These are phyloP conservation scores for Limnephilus lunatus DNA, from an alignment of 2,888 invertebrate species.

Conservation along the genomic window DNA sequence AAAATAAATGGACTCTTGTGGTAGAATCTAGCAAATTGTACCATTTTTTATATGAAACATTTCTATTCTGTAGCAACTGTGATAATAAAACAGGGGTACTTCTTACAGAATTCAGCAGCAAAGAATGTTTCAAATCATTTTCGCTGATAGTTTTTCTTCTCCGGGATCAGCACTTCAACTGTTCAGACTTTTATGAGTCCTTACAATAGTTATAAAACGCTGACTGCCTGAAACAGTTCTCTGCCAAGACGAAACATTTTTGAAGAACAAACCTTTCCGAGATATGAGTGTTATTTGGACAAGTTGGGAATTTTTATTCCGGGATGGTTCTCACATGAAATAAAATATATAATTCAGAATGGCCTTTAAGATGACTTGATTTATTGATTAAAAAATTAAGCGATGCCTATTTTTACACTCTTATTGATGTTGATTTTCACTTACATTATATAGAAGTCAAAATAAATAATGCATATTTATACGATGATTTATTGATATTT, in stretches of 20 bases:
- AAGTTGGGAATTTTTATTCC: background rate
- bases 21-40: background rate
- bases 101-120: background rate
- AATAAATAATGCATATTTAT: no score
- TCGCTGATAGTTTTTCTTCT: constrained; percentile 11
- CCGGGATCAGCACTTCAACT: background rate
- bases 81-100: background rate
- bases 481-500: no score
- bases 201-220: background rate
- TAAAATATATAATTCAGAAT: background rate
- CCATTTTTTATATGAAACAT: background rate
- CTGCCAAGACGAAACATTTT: background rate
- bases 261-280: background rate
- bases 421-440: no score
- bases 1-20: background rate
- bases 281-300: background rate
- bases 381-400: background rate
- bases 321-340: no score
- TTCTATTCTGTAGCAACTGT: background rate
- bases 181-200: background rate
- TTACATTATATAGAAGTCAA: no score
- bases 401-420: no score
- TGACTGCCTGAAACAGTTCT: constrained; percentile 2
- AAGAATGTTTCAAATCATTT: constrained; percentile 8
- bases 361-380: no score